phyloP scores from a whole-genome alignment of 1,140 invertebrate species.

The Oryctes rhinoceros region DNA sequence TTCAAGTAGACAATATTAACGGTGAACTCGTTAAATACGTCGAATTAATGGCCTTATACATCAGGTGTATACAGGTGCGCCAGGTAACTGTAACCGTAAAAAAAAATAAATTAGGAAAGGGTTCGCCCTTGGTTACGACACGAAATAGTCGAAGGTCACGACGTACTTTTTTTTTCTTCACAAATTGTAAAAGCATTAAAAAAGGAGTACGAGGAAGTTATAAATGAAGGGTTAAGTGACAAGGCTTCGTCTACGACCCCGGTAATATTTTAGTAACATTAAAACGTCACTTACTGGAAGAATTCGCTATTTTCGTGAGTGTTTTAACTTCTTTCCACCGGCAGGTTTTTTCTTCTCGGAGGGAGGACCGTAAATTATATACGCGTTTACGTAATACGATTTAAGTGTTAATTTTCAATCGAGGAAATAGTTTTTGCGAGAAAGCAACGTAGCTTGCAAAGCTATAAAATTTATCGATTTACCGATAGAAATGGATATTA shows the following conservation, averaged over 20 bases:
- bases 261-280: conserved; percentile 22
- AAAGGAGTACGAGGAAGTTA: neutral
- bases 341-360: neutral
- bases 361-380: neutral
- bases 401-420: neutral
- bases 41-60: conserved; percentile 2
- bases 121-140: neutral
- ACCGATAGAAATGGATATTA: too few relatives aligned
- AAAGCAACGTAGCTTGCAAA: neutral
- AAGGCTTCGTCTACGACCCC: neutral
- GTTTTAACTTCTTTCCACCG: neutral
- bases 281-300: neutral
- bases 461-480: neutral
- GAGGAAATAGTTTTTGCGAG: neutral
- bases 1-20: neutral
- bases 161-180: neutral
- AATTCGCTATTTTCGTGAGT: neutral
- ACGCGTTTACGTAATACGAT: neutral
- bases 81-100: neutral
- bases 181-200: neutral
- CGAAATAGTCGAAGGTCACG: neutral
- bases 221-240: conserved; percentile 24
- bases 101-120: conserved; percentile 17
- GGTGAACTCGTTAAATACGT: conserved; percentile 9
- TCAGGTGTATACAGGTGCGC: conserved; percentile 3